phyloP scores from a whole-genome alignment of 2,113 vertebrate species.

The Crotalus helleri region DNA sequence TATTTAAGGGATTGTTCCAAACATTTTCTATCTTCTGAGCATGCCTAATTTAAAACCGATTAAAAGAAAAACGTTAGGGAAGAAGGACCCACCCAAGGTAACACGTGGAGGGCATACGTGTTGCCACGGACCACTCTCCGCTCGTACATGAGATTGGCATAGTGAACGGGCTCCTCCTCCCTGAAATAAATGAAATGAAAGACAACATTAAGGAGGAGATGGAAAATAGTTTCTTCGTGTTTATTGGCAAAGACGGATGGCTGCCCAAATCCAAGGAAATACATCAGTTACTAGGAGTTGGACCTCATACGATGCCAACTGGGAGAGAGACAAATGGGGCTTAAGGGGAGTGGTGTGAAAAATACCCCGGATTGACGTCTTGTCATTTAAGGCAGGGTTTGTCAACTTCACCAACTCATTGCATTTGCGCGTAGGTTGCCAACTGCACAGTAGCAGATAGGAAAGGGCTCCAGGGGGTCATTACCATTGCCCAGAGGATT shows the following conservation, averaged over 20 bases:
- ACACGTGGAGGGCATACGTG: slow-evolving; percentile 70
- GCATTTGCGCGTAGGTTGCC: too few relatives aligned
- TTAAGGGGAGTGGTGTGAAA: not conserved
- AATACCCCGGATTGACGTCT: not conserved
- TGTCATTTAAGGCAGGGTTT: too few relatives aligned
- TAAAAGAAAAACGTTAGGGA: not conserved
- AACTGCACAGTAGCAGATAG: too few relatives aligned
- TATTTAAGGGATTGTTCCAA: not conserved
- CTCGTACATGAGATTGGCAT: slow-evolving; percentile 89
- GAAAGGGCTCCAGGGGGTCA: too few relatives aligned
- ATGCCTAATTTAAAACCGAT: not conserved
- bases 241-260: too few relatives aligned
- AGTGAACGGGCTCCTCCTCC: slow-evolving; percentile 55
- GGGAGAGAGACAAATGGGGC: too few relatives aligned
- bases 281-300: not conserved
- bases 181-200: slow-evolving; percentile 58
- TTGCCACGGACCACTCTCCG: slow-evolving; percentile 86
- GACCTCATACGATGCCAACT: not conserved
- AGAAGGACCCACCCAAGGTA: slow-evolving; percentile 59
- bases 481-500: too few relatives aligned
- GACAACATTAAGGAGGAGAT: not conserved
- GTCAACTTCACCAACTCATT: too few relatives aligned
- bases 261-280: not conserved
- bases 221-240: not conserved
- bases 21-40: not conserved